A percentile compares a stretch with the other conserved stretches of the same genome.
phyloP scores from a whole-genome alignment of 2,888 invertebrate genomes.

The Coelinius sp. region DNA sequence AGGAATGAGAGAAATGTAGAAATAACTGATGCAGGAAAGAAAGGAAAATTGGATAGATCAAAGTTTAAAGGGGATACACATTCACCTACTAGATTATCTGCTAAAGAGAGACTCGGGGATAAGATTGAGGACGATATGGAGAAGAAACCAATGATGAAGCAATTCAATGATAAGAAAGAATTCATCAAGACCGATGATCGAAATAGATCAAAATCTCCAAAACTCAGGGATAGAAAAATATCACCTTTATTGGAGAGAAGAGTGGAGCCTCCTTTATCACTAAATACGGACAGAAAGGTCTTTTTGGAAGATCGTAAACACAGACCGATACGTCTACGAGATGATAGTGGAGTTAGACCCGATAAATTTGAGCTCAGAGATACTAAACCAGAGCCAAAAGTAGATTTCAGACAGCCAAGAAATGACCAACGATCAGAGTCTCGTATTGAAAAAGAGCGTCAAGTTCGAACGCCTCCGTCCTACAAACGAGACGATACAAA shows the following conservation, averaged over 20 bases:
- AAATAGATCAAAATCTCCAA: constrained; percentile 44
- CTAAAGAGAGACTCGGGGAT: constrained; percentile 85
- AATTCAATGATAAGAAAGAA: constrained; percentile 52
- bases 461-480: constrained; percentile 54
- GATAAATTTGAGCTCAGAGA: constrained; percentile 34
- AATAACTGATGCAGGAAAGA: constrained; percentile 63
- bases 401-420: neutral
- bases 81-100: constrained; percentile 79
- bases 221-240: constrained; percentile 9
- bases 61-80: constrained; percentile 58
- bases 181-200: constrained; percentile 34
- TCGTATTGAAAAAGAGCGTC: constrained; percentile 44
- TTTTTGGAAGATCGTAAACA: constrained; percentile 48
- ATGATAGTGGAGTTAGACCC: constrained; percentile 61
- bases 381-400: neutral
- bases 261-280: constrained; percentile 22
- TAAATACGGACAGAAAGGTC: constrained; percentile 1
- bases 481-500: constrained; percentile 55
- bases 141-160: constrained; percentile 70
- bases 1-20: constrained; percentile 67
- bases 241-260: constrained; percentile 32
- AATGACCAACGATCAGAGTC: constrained; percentile 40
- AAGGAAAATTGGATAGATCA: constrained; percentile 63
- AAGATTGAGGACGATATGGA: constrained; percentile 77
- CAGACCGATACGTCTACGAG: constrained; percentile 35